Evolutionary conservation across 2,888 invertebrate genomes (phyloP).

Genomic region (Atrina japonica): DNA sequence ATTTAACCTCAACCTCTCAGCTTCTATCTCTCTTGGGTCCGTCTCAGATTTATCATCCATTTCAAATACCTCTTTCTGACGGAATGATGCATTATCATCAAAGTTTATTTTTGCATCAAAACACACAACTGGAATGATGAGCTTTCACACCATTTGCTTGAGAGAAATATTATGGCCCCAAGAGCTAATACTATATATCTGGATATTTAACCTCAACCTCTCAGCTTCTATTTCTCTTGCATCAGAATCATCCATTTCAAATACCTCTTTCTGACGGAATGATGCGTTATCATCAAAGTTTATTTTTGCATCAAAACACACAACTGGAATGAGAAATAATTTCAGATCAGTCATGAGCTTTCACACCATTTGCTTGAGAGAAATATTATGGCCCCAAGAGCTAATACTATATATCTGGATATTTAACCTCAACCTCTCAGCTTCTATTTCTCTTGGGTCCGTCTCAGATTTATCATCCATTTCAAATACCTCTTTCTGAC

Average conservation of each 20-base stretch:
- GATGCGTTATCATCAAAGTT: constrained; percentile 99
- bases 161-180: too few species aligned
- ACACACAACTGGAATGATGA: constrained; percentile 90
- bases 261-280: constrained; percentile 92
- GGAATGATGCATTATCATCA: constrained; percentile 98
- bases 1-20: constrained; percentile 93
- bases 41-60: constrained; percentile 92
- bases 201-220: constrained; percentile 92
- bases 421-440: constrained; percentile 93
- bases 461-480: constrained; percentile 92
- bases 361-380: too few species aligned
- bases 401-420: too few species aligned
- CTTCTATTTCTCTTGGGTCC: constrained; percentile 97
- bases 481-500: constrained; percentile 92
- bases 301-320: constrained; percentile 99
- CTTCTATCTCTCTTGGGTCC: constrained; percentile 97
- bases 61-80: constrained; percentile 92
- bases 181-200: too few species aligned
- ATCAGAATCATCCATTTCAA: constrained; percentile 93
- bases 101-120: constrained; percentile 99
- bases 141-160: too few species aligned
- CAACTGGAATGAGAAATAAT: too few species aligned
- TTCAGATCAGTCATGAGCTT: too few species aligned
- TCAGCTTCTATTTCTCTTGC: constrained; percentile 97
- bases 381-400: too few species aligned